phyloP scores from a whole-genome alignment of 2,888 invertebrate genomes.

The Noctua comes region DNA sequence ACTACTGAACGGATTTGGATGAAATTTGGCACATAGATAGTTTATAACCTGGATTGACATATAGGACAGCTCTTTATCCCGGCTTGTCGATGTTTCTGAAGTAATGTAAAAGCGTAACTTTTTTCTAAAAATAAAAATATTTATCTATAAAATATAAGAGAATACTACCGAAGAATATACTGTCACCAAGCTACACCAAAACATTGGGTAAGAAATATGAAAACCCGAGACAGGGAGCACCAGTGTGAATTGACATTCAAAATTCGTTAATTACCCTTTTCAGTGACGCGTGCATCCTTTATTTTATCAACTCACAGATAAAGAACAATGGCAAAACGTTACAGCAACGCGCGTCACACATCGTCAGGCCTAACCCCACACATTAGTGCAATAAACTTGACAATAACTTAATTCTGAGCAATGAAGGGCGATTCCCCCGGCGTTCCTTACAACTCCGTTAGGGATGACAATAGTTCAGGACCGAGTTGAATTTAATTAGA shows the following conservation, averaged over 20 bases:
- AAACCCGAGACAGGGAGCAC: neutral
- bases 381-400: slow-evolving; percentile 89
- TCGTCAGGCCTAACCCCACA: slow-evolving; percentile 80
- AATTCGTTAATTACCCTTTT: slow-evolving; percentile 42
- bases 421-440: slow-evolving; percentile 84
- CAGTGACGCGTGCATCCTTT: slow-evolving; percentile 41
- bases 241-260: slow-evolving; percentile 28
- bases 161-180: neutral
- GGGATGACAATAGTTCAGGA: slow-evolving; percentile 79
- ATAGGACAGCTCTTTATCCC: too few species aligned
- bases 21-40: too few species aligned
- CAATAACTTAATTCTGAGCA: slow-evolving; percentile 89
- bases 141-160: neutral
- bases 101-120: neutral
- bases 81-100: too few species aligned
- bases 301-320: slow-evolving; percentile 52
- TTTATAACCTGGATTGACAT: too few species aligned
- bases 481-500: slow-evolving; percentile 84
- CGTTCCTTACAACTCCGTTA: slow-evolving; percentile 75
- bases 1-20: too few species aligned
- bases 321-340: slow-evolving; percentile 61
- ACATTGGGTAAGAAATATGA: neutral
- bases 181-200: neutral
- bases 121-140: neutral
- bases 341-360: slow-evolving; percentile 63